phyloP scores from a whole-genome alignment of 2,797 vertebrate genomes.

The Amblyopsis hoosieri region DNA sequence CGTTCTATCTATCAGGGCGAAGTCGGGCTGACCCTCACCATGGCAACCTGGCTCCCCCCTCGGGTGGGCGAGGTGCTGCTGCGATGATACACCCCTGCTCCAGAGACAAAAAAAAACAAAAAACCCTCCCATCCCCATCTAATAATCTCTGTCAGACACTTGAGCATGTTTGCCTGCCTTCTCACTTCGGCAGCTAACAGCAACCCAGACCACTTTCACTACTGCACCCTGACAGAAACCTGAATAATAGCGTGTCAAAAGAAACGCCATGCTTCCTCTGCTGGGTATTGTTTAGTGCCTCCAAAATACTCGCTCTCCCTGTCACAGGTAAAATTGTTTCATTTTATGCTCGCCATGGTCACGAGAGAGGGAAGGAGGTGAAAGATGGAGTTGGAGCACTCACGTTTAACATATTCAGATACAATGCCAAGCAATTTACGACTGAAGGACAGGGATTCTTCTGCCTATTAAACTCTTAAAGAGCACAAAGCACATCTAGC shows the following conservation, averaged over 20 bases:
- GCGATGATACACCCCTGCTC: slow-evolving; percentile 57
- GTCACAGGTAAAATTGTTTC: slow-evolving; percentile 53
- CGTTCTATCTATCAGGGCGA: slow-evolving; percentile 74
- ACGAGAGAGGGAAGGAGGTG: slow-evolving; percentile 47
- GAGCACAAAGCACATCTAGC: slow-evolving; percentile 35
- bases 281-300: slow-evolving; percentile 21
- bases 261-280: slow-evolving; percentile 5
- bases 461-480: slow-evolving; percentile 39
- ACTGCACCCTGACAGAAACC: slow-evolving; percentile 33
- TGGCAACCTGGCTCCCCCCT: slow-evolving; percentile 74
- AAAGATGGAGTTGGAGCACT: slow-evolving; percentile 41
- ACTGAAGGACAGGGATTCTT: slow-evolving; percentile 46
- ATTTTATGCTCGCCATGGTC: slow-evolving; percentile 56
- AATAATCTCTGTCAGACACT: slow-evolving; percentile 27
- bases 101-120: slow-evolving; percentile 35
- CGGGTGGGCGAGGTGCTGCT: slow-evolving; percentile 65
- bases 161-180: slow-evolving; percentile 29
- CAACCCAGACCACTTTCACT: slow-evolving; percentile 24
- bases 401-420: slow-evolving; percentile 52
- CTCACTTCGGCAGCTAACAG: slow-evolving; percentile 27
- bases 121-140: slow-evolving; percentile 12
- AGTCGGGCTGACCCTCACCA: slow-evolving; percentile 80
- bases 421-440: slow-evolving; percentile 40
- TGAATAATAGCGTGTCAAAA: slow-evolving; percentile 43
- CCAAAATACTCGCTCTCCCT: slow-evolving; percentile 35